Evolutionary conservation across 2,888 invertebrate species (phyloP).

Genomic region (Machimus rusticus): DNA sequence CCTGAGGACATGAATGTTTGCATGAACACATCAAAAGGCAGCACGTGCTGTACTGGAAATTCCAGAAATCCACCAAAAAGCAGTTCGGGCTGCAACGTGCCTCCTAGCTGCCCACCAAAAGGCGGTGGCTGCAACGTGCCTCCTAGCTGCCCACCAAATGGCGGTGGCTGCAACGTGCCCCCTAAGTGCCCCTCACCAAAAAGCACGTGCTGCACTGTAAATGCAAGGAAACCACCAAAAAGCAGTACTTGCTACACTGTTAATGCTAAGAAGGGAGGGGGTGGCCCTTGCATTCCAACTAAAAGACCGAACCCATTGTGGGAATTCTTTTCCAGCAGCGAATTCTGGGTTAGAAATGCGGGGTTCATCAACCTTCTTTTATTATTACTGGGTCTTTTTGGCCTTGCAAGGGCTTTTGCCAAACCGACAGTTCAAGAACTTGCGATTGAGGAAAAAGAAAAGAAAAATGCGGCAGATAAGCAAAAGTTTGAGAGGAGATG

Average conservation of each 20-base stretch:
- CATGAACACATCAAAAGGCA: not conserved
- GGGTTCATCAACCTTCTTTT: not conserved
- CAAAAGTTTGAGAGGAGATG: not conserved
- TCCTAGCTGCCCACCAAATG: too few species aligned
- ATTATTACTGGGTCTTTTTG: not conserved
- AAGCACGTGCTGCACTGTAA: too few species aligned
- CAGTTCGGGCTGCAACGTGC: too few species aligned
- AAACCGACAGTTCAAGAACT: not conserved
- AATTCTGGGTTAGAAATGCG: not conserved
- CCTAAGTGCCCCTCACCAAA: too few species aligned
- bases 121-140: too few species aligned
- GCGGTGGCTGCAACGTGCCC: too few species aligned
- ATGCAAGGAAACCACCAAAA: not conserved
- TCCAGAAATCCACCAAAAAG: not conserved
- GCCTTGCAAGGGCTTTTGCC: not conserved
- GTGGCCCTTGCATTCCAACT: not conserved
- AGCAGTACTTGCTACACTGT: not conserved
- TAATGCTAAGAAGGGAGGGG: not conserved
- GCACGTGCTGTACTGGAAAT: not conserved
- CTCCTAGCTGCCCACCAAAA: not conserved
- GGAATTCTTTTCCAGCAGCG: not conserved
- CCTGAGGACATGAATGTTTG: not conserved
- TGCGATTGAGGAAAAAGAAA: not conserved
- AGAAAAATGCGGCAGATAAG: not conserved
- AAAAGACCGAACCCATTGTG: not conserved